Base-by-base conservation (phyloP, 2,113 vertebrate genomes). In the Dromaius novaehollandiae region DNA sequence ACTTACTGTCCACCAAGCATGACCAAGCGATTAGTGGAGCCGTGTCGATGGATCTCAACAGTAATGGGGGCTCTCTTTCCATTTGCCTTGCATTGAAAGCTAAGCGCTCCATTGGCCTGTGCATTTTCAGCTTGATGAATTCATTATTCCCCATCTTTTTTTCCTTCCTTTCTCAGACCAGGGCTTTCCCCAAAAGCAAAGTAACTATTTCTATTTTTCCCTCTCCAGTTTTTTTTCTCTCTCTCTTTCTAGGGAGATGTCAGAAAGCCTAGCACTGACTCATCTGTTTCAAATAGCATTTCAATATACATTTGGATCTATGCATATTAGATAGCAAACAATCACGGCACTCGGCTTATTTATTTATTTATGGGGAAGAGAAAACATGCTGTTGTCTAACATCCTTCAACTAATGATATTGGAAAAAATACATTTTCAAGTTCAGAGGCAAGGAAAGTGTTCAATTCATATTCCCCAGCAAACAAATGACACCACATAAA, bases 51-150 rank as follows among this genome's bases (percentile, higher is more conserved):
- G 92, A 89, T 97, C 98, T 97, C 93, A 69, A 7, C 98, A 95
- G 98, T 98, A 98, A 98, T 98, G 96, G 97, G 96, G 96, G 97
- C 95, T 96, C 97, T 97, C 97, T 98, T 98, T 98, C 98, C 98
- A 98, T 98, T 98, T 98, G 97, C 98, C 93, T 82, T 89, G 97
- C 95, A 95, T 95, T 97, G 98, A 98, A 98, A 97, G 96, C 97
- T 98, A 95, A 98, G 98, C 97, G 98, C 98, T 98, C 96, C 95
- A 89, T 97, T 98, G 98, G 98, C 96, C 96, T 66, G 96, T 97
- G 97, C 96, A 98, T 98, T 98, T 98, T 97, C 98, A 98, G 97
- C 97, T 97, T 98, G 98, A 98, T 98, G 97, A 98, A 98, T 98
- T 99, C 97, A 98, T 98, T 98, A 98, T 97, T 98, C 95, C 96